Base-by-base conservation (phyloP, 2,888 invertebrate genomes). In the Platycheirus rosarum region DNA sequence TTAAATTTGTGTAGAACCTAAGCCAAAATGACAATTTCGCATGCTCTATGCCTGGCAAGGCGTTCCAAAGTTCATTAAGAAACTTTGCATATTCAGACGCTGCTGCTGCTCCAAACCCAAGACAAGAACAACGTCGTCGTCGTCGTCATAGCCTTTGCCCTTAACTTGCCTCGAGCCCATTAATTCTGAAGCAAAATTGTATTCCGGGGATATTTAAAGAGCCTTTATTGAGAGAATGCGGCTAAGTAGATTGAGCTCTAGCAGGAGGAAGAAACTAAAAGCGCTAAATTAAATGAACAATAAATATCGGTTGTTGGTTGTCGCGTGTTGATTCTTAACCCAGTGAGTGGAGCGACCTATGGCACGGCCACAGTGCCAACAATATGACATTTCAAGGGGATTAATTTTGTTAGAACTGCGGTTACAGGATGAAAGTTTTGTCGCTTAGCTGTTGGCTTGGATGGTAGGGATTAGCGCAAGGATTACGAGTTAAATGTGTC, bases 141-240 rank as follows among this genome's bases (percentile, higher is more conserved):
- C 14, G 23, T 23, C 23, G 23, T 23, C 23, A 6, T 2, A 14
- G 14, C 55, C 40, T 5, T 40, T 16, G 16, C 14, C 35, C 42
- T 9, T 8, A 8, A 2, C 1, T 18, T 13, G 20, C 66, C 20
- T 29, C 35, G 32, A 60, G 65, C 37, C 49, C 57, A 71, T 77
- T 77, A 44, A 65, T 57, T 71, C 60, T 51, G 20, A 65, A 66
- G 26, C 51, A 57, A 71, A 66, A 71, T 71, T 49, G 71, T 77
- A 77, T 77, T 77, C 65, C 57, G 37, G 49, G 77, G 70, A 77
- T 77, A 71, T 77, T 65, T 57, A 66, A 57, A 65, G 29, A 51
- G 49, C 60, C 44, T 77, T 71, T 60, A 77, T 77, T 66, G 57
- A 44, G 57, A 53, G 65, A 57, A 49, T 71, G 29, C 49, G 77